Evolutionary conservation across 2,113 vertebrate species (phyloP).

Genomic region (Stercorarius parasiticus): DNA sequence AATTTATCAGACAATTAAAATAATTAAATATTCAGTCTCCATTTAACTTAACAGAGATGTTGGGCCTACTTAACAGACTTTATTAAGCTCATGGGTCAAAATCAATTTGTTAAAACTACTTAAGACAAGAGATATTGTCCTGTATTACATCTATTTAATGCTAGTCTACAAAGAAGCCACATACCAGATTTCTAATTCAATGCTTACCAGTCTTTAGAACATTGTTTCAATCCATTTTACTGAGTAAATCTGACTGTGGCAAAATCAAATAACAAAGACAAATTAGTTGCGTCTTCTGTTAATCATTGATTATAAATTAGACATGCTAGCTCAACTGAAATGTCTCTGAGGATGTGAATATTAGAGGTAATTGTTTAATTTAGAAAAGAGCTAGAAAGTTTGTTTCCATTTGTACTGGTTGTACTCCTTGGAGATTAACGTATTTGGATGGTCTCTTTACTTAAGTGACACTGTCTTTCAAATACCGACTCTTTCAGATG

Average conservation of each 20-base stretch:
- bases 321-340: constrained; percentile 50
- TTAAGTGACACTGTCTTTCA: constrained; percentile 48
- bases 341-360: constrained; percentile 42
- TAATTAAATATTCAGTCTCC: constrained; percentile 48
- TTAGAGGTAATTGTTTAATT: constrained; percentile 66
- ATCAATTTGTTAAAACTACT: constrained; percentile 51
- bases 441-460: constrained; percentile 47
- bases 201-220: constrained; percentile 39
- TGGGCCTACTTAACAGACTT: constrained; percentile 14
- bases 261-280: constrained; percentile 62
- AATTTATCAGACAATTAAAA: constrained; percentile 60
- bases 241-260: constrained; percentile 55
- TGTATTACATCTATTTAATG: constrained; percentile 18
- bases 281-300: constrained; percentile 62
- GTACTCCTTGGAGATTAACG: constrained; percentile 19
- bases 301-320: constrained; percentile 72
- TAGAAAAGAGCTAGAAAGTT: constrained; percentile 41
- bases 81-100: constrained; percentile 48
- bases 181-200: constrained; percentile 37
- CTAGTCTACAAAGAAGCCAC: not conserved
- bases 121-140: not conserved
- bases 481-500: not conserved
- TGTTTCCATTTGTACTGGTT: constrained; percentile 26
- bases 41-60: constrained; percentile 34
- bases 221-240: constrained; percentile 57